phyloP scores from a whole-genome alignment of 64 coral and sea anemone genomes.

The Stichodactyla mertensii region DNA sequence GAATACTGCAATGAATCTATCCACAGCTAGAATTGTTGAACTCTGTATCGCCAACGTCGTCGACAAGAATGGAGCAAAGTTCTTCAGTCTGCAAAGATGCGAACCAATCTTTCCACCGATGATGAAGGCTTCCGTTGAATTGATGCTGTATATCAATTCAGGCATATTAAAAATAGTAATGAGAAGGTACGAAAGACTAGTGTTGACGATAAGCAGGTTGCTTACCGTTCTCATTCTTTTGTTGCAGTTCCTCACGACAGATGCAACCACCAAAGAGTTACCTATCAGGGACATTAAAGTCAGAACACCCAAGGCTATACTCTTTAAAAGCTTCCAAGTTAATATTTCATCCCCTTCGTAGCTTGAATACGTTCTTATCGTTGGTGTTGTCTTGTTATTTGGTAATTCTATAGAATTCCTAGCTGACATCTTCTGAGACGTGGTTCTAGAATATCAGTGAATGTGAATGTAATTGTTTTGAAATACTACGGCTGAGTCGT shows the following conservation, averaged over 20 bases:
- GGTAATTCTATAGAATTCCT: not conserved
- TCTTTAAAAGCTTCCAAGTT: not conserved
- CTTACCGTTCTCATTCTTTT: conserved; percentile 36
- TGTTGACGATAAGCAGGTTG: conserved; percentile 57
- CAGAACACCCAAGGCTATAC: conserved; percentile 14
- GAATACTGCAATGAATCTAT: conserved; percentile 35
- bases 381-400: not conserved
- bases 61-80: conserved; percentile 18
- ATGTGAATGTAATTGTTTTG: not conserved
- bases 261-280: conserved; percentile 33
- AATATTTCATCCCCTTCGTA: not conserved
- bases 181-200: conserved; percentile 42
- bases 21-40: conserved; percentile 10
- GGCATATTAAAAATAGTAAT: conserved; percentile 45
- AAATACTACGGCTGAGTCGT: too few species aligned
- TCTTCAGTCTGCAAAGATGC: not conserved
- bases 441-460: too few species aligned
- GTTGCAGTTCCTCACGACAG: conserved; percentile 31
- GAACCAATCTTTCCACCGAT: not conserved
- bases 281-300: conserved; percentile 28
- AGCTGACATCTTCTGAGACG: not conserved
- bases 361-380: not conserved
- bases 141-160: not conserved
- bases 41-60: conserved; percentile 11
- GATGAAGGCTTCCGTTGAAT: not conserved